phyloP scores from a whole-genome alignment of 2,113 vertebrate genomes.

The Rutilus rutilus region DNA sequence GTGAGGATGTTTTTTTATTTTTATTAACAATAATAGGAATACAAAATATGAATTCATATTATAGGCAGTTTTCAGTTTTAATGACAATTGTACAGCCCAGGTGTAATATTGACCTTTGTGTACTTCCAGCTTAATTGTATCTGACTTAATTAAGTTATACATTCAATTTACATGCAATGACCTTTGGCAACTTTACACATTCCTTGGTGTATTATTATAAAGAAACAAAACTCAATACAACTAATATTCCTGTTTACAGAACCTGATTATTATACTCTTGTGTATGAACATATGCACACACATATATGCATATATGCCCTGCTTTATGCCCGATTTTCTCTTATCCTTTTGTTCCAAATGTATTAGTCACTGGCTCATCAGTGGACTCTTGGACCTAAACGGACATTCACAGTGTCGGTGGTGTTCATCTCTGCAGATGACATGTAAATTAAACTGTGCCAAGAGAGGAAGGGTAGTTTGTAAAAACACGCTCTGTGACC shows the following conservation, averaged over 20 bases:
- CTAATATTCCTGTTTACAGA: neutral
- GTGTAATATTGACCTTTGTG: neutral
- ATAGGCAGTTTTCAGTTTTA: neutral
- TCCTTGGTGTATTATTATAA: neutral
- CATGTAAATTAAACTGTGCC: constrained; percentile 63
- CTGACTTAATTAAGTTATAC: neutral
- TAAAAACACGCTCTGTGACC: constrained; percentile 63
- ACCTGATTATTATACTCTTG: neutral
- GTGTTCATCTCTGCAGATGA: constrained; percentile 52
- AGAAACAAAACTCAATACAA: neutral
- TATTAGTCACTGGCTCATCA: constrained; percentile 41
- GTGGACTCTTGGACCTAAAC: constrained; percentile 19
- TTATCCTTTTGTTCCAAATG: constrained; percentile 32
- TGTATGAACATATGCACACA: neutral
- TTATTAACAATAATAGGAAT: neutral
- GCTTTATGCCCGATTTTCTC: neutral
- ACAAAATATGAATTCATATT: constrained; percentile 5
- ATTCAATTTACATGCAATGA: neutral
- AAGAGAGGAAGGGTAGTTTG: constrained; percentile 61
- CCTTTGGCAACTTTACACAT: neutral
- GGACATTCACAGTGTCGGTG: constrained; percentile 48
- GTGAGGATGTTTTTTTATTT: neutral
- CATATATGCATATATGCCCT: neutral
- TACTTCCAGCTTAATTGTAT: neutral
- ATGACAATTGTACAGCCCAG: neutral